These are phyloP conservation scores for Temnothorax curvispinosus DNA, from an alignment of 1,140 invertebrate genomes.

Conservation along the genomic window DNA sequence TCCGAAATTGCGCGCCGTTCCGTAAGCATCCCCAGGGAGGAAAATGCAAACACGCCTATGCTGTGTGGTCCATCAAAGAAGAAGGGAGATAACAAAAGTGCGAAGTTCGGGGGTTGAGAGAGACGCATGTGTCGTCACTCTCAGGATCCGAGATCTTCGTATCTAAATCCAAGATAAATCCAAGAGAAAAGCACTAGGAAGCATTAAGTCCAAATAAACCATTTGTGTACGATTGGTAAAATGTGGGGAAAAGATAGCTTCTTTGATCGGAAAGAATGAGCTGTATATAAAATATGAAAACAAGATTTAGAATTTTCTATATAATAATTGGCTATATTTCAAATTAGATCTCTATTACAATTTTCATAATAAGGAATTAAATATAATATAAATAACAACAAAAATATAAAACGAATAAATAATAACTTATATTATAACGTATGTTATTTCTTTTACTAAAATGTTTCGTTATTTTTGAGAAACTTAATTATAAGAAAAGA, in stretches of 20 bases:
- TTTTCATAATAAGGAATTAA: too few species aligned
- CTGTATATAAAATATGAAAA: neutral
- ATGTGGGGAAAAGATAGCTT: neutral
- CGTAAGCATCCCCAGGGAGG: constrained; percentile 68
- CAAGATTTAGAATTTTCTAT: too few species aligned
- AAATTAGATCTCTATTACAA: too few species aligned
- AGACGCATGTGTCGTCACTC: constrained; percentile 71
- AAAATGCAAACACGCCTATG: constrained; percentile 83
- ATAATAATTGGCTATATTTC: too few species aligned
- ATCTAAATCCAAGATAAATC: constrained; percentile 75
- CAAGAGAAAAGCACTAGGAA: neutral
- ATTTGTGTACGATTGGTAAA: neutral
- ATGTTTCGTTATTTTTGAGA: neutral
- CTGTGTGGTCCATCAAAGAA: constrained; percentile 61
- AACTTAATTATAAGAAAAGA: neutral
- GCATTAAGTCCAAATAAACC: neutral
- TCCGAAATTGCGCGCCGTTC: constrained; percentile 82
- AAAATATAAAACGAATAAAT: neutral
- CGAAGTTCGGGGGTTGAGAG: constrained; percentile 9
- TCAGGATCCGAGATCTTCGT: constrained; percentile 78
- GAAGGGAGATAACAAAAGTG: constrained; percentile 65
- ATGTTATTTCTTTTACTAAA: neutral
- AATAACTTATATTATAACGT: neutral
- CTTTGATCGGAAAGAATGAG: neutral
- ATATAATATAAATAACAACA: neutral